phyloP scores from a whole-genome alignment of 1,140 invertebrate species.

The Drosophila tsacasi region DNA sequence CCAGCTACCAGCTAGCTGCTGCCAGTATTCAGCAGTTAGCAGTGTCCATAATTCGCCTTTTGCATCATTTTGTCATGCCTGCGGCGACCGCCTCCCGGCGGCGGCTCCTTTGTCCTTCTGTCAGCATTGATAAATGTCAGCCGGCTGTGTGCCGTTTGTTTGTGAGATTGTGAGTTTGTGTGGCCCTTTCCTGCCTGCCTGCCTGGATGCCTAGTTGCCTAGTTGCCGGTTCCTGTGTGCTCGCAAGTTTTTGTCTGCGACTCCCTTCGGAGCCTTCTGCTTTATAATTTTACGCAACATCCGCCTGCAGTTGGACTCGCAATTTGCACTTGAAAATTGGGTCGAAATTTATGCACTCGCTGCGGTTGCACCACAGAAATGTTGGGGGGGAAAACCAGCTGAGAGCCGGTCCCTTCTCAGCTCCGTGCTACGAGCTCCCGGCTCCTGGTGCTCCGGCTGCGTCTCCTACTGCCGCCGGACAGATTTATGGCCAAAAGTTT shows the following conservation, averaged over 20 bases:
- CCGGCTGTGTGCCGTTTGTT: constrained; percentile 52
- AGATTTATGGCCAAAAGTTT: constrained; percentile 78
- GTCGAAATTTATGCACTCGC: constrained; percentile 80
- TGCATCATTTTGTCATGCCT: constrained; percentile 80
- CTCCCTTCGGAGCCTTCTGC: constrained; percentile 24
- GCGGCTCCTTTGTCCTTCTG: constrained; percentile 70
- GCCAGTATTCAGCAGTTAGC: constrained; percentile 13
- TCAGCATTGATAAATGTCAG: constrained; percentile 81
- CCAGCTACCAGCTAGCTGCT: neutral
- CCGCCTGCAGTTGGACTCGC: constrained; percentile 60
- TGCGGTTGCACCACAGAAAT: constrained; percentile 61
- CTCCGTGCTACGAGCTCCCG: neutral
- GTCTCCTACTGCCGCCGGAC: constrained; percentile 17
- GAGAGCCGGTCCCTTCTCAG: constrained; percentile 20
- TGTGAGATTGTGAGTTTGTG: constrained; percentile 56
- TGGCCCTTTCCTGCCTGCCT: constrained; percentile 29
- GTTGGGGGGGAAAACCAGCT: constrained; percentile 59
- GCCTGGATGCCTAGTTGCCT: constrained; percentile 10
- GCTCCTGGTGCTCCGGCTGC: constrained; percentile 13
- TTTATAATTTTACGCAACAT: constrained; percentile 77
- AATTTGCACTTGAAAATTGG: constrained; percentile 82
- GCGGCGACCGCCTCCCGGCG: constrained; percentile 41
- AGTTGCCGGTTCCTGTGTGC: constrained; percentile 44
- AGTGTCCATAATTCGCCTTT: constrained; percentile 63
- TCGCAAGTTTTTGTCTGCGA: constrained; percentile 63